A percentile compares a stretch with the other conserved stretches of the same genome.
Conservation (phyloP, 2,113 vertebrate species). For the Mesembrinibis cayennensis region DNA sequence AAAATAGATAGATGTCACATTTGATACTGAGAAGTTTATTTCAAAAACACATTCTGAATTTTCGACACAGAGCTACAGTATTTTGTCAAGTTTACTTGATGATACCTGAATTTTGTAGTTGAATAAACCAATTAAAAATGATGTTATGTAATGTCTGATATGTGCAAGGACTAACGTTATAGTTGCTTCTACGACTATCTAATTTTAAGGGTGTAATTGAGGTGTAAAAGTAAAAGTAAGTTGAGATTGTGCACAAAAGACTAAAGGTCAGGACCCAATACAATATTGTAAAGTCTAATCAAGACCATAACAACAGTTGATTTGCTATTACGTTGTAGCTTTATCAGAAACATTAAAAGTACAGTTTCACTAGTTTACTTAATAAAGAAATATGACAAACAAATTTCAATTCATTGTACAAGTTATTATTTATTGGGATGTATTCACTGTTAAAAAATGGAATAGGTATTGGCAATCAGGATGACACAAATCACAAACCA, state of each 20-base stretch:
- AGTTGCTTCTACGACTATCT: background rate
- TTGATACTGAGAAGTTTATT: slow-evolving; percentile 27
- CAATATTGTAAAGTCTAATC: background rate
- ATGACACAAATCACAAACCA: background rate
- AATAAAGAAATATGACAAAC: background rate
- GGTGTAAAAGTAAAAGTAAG: background rate
- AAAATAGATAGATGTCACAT: slow-evolving; percentile 43
- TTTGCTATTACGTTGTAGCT: background rate
- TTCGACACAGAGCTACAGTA: background rate
- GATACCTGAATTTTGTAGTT: background rate
- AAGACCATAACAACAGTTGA: background rate
- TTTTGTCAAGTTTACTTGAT: background rate
- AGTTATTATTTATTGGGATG: background rate
- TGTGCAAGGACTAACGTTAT: background rate
- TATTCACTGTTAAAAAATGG: background rate
- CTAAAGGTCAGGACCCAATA: background rate
- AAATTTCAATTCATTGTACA: slow-evolving; percentile 3
- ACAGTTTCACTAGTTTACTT: background rate
- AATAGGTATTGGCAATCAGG: background rate
- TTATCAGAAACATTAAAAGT: background rate
- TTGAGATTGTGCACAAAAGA: background rate
- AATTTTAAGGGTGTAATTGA: background rate
- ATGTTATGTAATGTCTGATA: background rate
- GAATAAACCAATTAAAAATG: background rate
- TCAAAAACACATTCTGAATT: slow-evolving; percentile 7